Evolutionary conservation across 2,113 vertebrate genomes (phyloP), one percentile per base, ranked within the genome.

Genomic region (Corythornis cristatus): DNA sequence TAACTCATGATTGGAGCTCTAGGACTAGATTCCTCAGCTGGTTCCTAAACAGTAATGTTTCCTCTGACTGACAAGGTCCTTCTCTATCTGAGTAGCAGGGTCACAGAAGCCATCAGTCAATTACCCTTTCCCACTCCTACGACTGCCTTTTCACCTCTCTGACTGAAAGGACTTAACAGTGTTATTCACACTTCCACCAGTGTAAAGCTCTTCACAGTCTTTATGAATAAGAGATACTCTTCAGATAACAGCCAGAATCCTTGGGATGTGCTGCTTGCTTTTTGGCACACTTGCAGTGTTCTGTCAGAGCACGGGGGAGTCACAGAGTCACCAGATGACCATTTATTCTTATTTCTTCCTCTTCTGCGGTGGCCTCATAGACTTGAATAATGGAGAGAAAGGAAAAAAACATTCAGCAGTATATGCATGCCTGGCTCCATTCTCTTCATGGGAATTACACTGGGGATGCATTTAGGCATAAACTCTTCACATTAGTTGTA

Each of bases 21-120:
- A 17, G 54, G 35, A 43, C 42, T 86, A 43, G 11, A 86, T 60
- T 68, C 50, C 88, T 67, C 61, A 65, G 35, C 85, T 89, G 64
- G 75, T 60, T 86, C 83, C 73, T 53, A 89, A 77, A 82, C 68
- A 72, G 82, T 67, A 71, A 71, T 87, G 92, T 94, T 93, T 64
- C 83, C 75, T 80, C 84, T 92, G 91, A 85, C 93, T 95, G 96
- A 92, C 94, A 95, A 77, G 91, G 89, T 91, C 35, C 87, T 89
- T 91, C 87, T 88, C 87, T 71, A 46, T 70, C 68, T 21, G 65
- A 93, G 84, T 29, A 67, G 72, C 45, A 50, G 94, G 89, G 94
- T 96, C 91, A 93, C 79, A 88, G 72, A 86, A 93, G 87, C 82
- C 95, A 91, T 77, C 91, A 85, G 84, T 91, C 95, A 96, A 95